Evolutionary conservation across 1,140 invertebrate species (phyloP).

Genomic region (Drosophila burlai): DNA sequence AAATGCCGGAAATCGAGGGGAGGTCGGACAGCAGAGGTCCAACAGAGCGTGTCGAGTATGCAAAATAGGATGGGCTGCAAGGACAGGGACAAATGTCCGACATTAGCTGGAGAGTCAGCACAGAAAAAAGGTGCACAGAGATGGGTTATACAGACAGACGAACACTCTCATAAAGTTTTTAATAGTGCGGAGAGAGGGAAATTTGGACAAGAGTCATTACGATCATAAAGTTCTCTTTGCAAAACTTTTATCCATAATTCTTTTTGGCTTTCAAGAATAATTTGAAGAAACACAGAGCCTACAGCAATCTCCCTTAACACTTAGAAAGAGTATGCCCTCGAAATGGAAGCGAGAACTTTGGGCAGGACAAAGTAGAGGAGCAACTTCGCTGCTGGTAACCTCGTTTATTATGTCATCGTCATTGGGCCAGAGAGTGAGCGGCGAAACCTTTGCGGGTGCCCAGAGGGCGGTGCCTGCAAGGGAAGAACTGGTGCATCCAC

Average conservation of each 20-base stretch:
- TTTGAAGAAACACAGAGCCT: not conserved
- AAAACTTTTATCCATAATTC: not conserved
- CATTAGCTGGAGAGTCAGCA: slow-evolving; percentile 55
- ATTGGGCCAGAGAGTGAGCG: slow-evolving; percentile 44
- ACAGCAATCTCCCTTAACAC: too few species aligned
- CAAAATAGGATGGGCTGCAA: slow-evolving; percentile 64
- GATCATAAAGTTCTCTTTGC: not conserved
- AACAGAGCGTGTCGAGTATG: slow-evolving; percentile 74
- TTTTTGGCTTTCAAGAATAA: not conserved
- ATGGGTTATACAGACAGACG: too few species aligned
- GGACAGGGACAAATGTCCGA: slow-evolving; percentile 71
- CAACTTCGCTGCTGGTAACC: slow-evolving; percentile 59
- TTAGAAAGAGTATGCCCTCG: slow-evolving; percentile 2
- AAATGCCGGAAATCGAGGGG: slow-evolving; percentile 14
- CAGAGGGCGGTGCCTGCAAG: slow-evolving; percentile 24
- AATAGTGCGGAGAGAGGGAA: not conserved
- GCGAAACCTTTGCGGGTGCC: slow-evolving; percentile 56
- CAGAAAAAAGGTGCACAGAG: slow-evolving; percentile 32
- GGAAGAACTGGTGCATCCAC: slow-evolving; percentile 1
- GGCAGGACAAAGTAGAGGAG: slow-evolving; percentile 57
- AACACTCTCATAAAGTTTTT: not conserved
- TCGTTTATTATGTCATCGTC: slow-evolving; percentile 78
- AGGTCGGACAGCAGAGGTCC: slow-evolving; percentile 35
- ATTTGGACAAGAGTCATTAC: not conserved
- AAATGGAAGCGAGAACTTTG: slow-evolving; percentile 34